Percentiles rank a stretch among this genome's conserved stretches.
These are phyloP conservation scores for Pseudococcus viburni DNA, from an alignment of 2,888 invertebrate species.

Conservation along the genomic window DNA sequence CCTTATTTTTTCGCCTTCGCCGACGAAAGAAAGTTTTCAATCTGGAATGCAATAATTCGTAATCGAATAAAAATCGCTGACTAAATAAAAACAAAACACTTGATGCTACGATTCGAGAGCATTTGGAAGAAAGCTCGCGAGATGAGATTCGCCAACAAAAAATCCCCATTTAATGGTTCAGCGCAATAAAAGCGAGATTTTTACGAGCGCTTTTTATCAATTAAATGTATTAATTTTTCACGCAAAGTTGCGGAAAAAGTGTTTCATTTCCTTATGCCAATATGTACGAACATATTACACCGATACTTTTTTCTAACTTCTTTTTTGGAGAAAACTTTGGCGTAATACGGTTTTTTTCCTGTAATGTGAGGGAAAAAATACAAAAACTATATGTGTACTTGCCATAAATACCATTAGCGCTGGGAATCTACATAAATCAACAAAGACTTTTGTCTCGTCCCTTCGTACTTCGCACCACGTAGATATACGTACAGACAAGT, in stretches of 20 bases:
- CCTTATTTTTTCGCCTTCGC: not conserved
- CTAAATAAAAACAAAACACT: conserved; percentile 47
- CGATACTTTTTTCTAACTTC: not conserved
- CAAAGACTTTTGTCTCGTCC: not conserved
- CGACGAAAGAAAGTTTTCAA: conserved; percentile 30
- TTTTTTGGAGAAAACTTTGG: not conserved
- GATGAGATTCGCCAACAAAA: not conserved
- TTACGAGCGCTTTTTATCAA: conserved; percentile 32
- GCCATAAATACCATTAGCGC: conserved; percentile 46
- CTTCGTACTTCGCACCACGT: not conserved
- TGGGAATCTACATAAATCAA: conserved; percentile 43
- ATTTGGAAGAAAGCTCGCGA: not conserved
- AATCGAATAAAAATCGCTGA: conserved; percentile 38
- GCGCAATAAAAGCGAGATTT: not conserved
- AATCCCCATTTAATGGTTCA: not conserved
- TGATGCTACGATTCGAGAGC: not conserved
- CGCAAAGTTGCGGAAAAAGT: not conserved
- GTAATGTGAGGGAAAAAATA: not conserved
- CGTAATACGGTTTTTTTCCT: not conserved
- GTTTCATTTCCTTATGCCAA: not conserved
- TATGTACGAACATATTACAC: not conserved
- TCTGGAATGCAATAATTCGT: conserved; percentile 23
- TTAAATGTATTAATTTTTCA: conserved; percentile 35
- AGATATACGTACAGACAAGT: not conserved
- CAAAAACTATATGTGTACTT: conserved; percentile 36